Evolutionary conservation across 2,888 invertebrate genomes (phyloP).

Genomic region (Liopterus haemorrhoidalis): DNA sequence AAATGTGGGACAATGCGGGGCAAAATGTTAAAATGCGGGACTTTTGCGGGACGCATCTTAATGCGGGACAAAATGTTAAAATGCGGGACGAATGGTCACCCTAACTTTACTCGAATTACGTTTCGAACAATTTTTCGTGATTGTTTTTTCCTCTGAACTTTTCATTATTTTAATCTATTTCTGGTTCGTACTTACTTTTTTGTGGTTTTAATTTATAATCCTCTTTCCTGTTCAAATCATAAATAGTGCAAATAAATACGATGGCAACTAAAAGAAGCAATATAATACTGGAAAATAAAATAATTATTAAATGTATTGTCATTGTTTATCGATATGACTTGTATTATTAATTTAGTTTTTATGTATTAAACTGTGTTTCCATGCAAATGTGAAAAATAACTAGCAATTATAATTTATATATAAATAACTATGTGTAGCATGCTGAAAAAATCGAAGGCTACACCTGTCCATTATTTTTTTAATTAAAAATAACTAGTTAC

Average conservation of each 20-base stretch:
- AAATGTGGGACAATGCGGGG: no score
- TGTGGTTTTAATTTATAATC: slow-evolving; percentile 20
- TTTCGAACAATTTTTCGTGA: no score
- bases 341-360: slow-evolving; percentile 15
- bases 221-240: slow-evolving; percentile 32
- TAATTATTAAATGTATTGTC: background rate
- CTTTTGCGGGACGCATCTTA: no score
- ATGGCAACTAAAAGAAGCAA: slow-evolving; percentile 36
- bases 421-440: no score
- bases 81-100: no score
- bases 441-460: no score
- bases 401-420: no score
- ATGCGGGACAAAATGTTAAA: no score
- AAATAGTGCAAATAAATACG: slow-evolving; percentile 40
- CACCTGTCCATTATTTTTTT: no score
- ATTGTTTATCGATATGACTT: slow-evolving; percentile 2
- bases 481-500: no score
- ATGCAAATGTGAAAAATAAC: background rate
- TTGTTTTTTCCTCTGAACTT: slow-evolving; percentile 6
- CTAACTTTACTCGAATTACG: no score
- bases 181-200: slow-evolving; percentile 34
- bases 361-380: slow-evolving; percentile 36
- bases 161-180: background rate
- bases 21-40: no score
- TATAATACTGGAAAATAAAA: slow-evolving; percentile 37